Conservation (phyloP, 2,888 invertebrate species). For the Thelaira solivaga region DNA sequence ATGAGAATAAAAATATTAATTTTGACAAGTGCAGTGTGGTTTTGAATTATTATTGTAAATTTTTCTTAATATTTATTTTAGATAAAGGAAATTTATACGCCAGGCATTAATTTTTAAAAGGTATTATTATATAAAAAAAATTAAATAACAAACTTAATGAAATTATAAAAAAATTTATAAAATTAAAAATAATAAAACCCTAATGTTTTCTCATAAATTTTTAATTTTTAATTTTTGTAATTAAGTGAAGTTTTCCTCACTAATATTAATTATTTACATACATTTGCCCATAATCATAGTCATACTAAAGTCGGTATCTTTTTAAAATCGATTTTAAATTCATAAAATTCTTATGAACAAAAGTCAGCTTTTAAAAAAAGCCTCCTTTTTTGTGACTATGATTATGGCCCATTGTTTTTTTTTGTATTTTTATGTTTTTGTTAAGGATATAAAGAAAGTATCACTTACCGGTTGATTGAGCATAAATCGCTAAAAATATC, state of each 20-base stretch:
- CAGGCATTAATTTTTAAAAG: background rate
- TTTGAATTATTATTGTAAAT: background rate
- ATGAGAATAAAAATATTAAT: background rate
- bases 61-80: background rate
- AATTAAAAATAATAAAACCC: background rate
- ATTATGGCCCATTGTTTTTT: too few relatives aligned
- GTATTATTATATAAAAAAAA: background rate
- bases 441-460: background rate
- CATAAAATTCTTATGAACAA: too few relatives aligned
- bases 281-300: too few relatives aligned
- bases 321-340: too few relatives aligned
- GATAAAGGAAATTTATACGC: background rate
- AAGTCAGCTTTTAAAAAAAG: too few relatives aligned
- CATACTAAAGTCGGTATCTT: too few relatives aligned
- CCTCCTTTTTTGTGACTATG: too few relatives aligned
- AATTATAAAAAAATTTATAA: background rate
- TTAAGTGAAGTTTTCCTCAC: too few relatives aligned
- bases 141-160: background rate
- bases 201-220: background rate
- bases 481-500: conserved; percentile 76
- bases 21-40: conserved; percentile 46
- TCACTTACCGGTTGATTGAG: conserved; percentile 75
- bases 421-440: background rate
- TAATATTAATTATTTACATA: too few relatives aligned
- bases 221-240: background rate